Evolutionary conservation across 2,113 vertebrate genomes (phyloP), one percentile per base, ranked within the genome.

Genomic region (Hymenochirus boettgeri): DNA sequence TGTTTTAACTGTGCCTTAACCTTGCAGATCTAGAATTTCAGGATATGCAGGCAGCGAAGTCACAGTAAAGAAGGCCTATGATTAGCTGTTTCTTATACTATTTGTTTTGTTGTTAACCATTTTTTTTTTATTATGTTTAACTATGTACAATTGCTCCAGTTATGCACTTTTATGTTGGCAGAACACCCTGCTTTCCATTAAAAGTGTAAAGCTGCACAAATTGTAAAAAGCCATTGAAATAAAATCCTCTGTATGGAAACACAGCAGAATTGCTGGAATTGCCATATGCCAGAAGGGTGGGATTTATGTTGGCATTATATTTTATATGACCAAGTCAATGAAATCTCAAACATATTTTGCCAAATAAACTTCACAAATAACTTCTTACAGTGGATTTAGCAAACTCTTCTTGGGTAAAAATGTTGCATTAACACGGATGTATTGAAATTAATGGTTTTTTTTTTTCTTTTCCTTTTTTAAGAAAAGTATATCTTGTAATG

Each of bases 231-330:
- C 70, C 72, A 75, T 5, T 65, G 73, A 79, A 77, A 79, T 64
- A 11, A 81, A 70, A 81, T 78, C 71, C 0, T 77, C 67, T 35
- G 4, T 60, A 70, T 79, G 72, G 70, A 82, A 74, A 56, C 73
- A 50, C 37, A 59, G 8, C 39, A 24, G 56, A 25, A 70, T 72
- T 73, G 56, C 58, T 73, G 62, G 67, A 24, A 47, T 61, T 39
- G 35, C 3, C 11, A 1, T 29, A 69, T 71, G 70, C 80, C 76
- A 81, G 59, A 70, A 76, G 81, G 79, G 74, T 76, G 76, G 73
- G 74, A 75, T 72, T 33, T 71, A 46, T 73, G 73, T 56, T 9
- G 17, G 47, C 47, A 26, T 55, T 55, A 65, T 72, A 72, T 48
- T 45, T 42, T 13, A 25, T 33, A 64, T 74, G 65, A 74, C 59